Evolutionary conservation across 2,888 invertebrate species (phyloP).

Genomic region (Monoplex corrugatus): DNA sequence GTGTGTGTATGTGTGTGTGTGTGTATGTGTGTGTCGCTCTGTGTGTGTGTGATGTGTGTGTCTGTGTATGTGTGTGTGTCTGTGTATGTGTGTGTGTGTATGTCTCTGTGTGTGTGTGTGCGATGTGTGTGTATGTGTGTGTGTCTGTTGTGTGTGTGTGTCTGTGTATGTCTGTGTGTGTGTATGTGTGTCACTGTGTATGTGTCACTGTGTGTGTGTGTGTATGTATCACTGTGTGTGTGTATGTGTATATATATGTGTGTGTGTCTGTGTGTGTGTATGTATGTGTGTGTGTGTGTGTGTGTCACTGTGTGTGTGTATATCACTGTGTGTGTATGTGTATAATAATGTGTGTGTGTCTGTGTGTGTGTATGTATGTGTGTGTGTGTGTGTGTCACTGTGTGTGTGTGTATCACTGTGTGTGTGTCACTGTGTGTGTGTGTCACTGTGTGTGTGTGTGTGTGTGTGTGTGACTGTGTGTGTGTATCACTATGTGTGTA

Average conservation of each 20-base stretch:
- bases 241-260: not conserved
- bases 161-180: not conserved
- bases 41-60: not conserved
- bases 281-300: not conserved
- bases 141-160: not conserved
- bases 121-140: not conserved
- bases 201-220: not conserved
- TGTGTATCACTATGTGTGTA: too few species aligned
- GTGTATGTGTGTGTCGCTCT: too few species aligned
- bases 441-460: not conserved
- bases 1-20: too few species aligned
- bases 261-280: conserved; percentile 1
- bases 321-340: not conserved
- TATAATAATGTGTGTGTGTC: not conserved
- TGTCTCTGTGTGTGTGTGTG: not conserved
- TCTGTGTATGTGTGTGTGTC: not conserved
- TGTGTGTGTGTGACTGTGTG: too few species aligned
- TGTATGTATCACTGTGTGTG: not conserved
- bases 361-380: not conserved
- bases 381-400: too few species aligned
- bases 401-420: not conserved
- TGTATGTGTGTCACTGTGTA: not conserved
- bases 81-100: conserved; percentile 2
- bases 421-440: not conserved
- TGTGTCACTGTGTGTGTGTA: not conserved